Evolutionary conservation across 2,113 vertebrate genomes (phyloP), one percentile per base, ranked within the genome.

Genomic region (Acrocephalus kingi): DNA sequence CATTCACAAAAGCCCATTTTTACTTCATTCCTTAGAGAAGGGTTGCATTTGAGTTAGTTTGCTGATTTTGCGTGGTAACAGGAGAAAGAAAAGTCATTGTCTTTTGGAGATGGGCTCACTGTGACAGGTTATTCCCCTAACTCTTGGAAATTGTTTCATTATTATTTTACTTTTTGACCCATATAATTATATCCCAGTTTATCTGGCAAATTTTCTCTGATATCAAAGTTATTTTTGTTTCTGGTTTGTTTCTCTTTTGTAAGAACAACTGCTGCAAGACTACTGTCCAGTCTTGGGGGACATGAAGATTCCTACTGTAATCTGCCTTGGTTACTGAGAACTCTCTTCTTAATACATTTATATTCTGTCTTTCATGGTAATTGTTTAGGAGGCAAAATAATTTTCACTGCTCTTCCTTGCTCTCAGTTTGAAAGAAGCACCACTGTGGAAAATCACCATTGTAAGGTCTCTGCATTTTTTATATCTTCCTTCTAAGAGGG

Each of bases 111-210:
- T 13, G 1, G 39, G 15, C 27, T 96, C 14, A 18, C 33, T 84
- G 35, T 63, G 37, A 30, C 20, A 83, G 39, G 61, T 48, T 87
- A 73, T 91, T 89, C 33, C 74, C 74, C 25, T 43, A 69, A 45
- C 25, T 89, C 71, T 73, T 89, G 41, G 43, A 91, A 89, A 58
- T 28, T 4, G 5, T 72, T 73, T 87, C 46, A 79, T 85, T 76
- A 87, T 91, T 82, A 87, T 91, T 83, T 93, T 76, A 58, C 23
- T 73, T 95, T 75, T 91, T 76, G 28, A 80, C 85, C 90, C 27
- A 74, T 74, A 91, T 87, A 94, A 80, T 76, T 88, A 43, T 91
- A 83, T 69, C 33, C n/a, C 46, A 66, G 67, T 79, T 87, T 83
- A 90, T 37, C 59, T 82, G 18, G 43, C 15, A 87, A 79, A 96